A percentile compares a stretch with the other conserved stretches of the same genome.
Conservation (phyloP, 2,113 vertebrate species). For the Misgurnus anguillicaudatus region DNA sequence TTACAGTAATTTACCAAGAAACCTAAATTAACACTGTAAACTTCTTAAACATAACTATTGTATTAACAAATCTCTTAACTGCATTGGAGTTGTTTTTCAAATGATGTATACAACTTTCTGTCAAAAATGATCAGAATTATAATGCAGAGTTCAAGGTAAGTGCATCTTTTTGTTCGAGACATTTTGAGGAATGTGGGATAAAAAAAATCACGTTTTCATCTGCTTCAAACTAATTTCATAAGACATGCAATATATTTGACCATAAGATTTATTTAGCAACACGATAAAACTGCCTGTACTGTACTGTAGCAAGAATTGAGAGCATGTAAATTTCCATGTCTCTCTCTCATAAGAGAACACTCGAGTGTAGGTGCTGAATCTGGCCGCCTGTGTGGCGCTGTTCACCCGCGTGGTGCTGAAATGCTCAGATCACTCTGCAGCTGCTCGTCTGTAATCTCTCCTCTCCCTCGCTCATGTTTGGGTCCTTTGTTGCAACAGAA, state of each 20-base stretch:
- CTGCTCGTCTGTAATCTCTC: neutral
- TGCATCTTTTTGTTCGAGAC: neutral
- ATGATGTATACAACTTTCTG: no score
- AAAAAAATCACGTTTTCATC: no score
- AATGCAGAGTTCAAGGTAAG: conserved; percentile 2
- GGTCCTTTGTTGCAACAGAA: conserved; percentile 41
- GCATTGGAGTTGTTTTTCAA: no score
- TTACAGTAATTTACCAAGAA: no score
- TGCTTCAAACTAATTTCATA: neutral
- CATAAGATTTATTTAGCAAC: no score
- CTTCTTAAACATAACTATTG: neutral
- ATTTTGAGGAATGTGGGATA: neutral
- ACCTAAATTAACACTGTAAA: no score
- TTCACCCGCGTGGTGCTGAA: conserved; percentile 62
- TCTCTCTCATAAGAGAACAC: neutral
- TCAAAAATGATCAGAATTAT: neutral
- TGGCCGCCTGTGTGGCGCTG: conserved; percentile 64
- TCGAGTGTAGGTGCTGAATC: conserved; percentile 23
- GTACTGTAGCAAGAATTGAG: neutral
- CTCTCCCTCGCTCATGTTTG: conserved; percentile 15
- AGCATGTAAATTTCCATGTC: neutral
- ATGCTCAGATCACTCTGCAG: neutral
- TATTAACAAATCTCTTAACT: neutral
- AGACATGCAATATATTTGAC: neutral
- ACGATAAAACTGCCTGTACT: neutral